phyloP scores from a whole-genome alignment of 2,797 vertebrate genomes.

The Sebastes diaconus region DNA sequence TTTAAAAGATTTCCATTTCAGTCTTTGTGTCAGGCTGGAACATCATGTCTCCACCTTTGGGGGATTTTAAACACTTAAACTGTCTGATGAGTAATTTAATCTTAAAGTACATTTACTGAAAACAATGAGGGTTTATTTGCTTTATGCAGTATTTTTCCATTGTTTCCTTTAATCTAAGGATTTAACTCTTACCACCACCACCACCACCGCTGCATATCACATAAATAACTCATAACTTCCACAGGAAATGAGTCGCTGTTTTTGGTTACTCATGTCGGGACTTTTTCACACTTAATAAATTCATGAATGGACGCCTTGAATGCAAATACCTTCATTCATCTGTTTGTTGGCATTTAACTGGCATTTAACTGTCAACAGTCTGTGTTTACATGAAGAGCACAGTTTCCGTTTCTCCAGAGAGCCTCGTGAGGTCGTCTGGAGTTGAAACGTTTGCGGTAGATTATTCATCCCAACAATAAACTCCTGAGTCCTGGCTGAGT shows the following conservation, averaged over 20 bases:
- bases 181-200: neutral
- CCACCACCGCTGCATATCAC: neutral
- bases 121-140: neutral
- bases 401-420: neutral
- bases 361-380: neutral
- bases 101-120: neutral
- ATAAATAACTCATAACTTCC: conserved; percentile 31
- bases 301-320: conserved; percentile 15
- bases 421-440: neutral
- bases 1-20: neutral
- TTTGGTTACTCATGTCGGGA: conserved; percentile 13
- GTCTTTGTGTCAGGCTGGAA: neutral
- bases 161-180: neutral
- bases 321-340: neutral
- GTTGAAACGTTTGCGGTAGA: neutral
- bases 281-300: conserved; percentile 18
- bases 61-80: neutral
- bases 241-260: conserved; percentile 49
- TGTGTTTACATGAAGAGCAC: neutral
- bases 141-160: neutral
- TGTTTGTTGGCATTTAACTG: neutral
- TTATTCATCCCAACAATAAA: conserved; percentile 56
- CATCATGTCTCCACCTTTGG: neutral
- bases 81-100: neutral
- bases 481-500: conserved; percentile 68